Conservation (phyloP, 1,140 invertebrate species). For the Marisa cornuarietis region DNA sequence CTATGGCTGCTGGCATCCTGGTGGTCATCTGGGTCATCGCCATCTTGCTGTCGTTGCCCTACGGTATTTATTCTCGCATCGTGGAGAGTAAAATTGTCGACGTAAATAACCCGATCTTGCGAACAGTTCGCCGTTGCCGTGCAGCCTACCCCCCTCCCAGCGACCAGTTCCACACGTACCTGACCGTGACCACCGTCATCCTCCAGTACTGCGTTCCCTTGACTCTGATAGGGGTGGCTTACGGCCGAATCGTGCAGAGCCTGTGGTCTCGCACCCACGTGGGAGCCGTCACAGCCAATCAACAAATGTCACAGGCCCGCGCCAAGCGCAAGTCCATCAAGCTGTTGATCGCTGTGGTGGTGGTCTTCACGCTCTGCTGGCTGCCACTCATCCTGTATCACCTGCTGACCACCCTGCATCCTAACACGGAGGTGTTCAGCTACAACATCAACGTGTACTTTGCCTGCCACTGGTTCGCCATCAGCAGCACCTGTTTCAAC, state of each 20-base stretch:
- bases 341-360: slow-evolving; percentile 67
- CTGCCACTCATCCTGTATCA: slow-evolving; percentile 70
- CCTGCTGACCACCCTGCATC: slow-evolving; percentile 68
- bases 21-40: slow-evolving; percentile 68
- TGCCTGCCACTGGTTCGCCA: slow-evolving; percentile 69
- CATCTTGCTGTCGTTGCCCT: slow-evolving; percentile 67
- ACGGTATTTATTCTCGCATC: slow-evolving; percentile 66
- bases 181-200: slow-evolving; percentile 66
- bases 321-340: slow-evolving; percentile 65
- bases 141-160: slow-evolving; percentile 55
- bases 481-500: slow-evolving; percentile 71
- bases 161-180: slow-evolving; percentile 55
- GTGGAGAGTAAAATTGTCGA: slow-evolving; percentile 27
- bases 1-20: slow-evolving; percentile 62
- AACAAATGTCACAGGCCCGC: slow-evolving; percentile 53
- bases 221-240: slow-evolving; percentile 65
- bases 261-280: slow-evolving; percentile 56
- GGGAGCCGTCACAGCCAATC: slow-evolving; percentile 54
- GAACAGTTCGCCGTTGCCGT: slow-evolving; percentile 56
- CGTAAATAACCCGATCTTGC: neutral
- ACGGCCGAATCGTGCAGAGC: slow-evolving; percentile 55
- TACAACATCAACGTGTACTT: slow-evolving; percentile 65
- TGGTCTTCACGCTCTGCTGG: slow-evolving; percentile 69
- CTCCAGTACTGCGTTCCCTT: slow-evolving; percentile 71
- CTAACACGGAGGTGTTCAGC: slow-evolving; percentile 48